phyloP scores from a whole-genome alignment of 2,113 vertebrate species.

The Indri indri region DNA sequence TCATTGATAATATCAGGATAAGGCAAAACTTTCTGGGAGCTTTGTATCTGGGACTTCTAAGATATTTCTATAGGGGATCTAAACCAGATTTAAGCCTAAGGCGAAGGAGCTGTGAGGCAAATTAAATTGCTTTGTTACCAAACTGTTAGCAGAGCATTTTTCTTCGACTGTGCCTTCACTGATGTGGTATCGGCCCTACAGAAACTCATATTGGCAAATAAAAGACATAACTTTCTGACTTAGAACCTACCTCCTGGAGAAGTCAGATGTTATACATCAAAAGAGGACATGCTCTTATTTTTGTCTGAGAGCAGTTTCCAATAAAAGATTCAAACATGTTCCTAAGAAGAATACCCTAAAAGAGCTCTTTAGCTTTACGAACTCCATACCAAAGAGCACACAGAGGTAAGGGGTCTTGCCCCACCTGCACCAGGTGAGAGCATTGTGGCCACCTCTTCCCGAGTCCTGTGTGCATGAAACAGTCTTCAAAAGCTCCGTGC shows the following conservation, averaged over 20 bases:
- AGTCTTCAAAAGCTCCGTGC: background rate
- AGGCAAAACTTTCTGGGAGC: background rate
- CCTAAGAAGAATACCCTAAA: slow-evolving; percentile 73
- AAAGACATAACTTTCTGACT: slow-evolving; percentile 72
- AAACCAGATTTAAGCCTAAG: slow-evolving; percentile 28
- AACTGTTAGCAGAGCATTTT: background rate
- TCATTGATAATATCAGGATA: background rate
- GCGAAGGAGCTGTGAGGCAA: background rate
- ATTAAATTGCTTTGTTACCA: background rate
- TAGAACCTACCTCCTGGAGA: slow-evolving; percentile 54
- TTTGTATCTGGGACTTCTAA: background rate
- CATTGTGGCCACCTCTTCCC: background rate
- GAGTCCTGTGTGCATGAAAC: background rate
- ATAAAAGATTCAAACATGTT: slow-evolving; percentile 67
- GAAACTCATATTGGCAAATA: slow-evolving; percentile 74
- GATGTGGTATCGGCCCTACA: slow-evolving; percentile 50
- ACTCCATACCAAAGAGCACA: slow-evolving; percentile 58
- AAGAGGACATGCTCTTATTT: slow-evolving; percentile 77
- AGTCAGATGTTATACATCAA: slow-evolving; percentile 83
- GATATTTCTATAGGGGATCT: background rate
- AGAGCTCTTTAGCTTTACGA: slow-evolving; percentile 78
- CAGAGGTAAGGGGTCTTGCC: background rate
- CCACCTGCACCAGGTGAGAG: background rate
- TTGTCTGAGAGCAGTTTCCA: slow-evolving; percentile 78
- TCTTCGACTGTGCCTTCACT: slow-evolving; percentile 51